phyloP scores from a whole-genome alignment of 2,113 vertebrate species.

The Anoplopoma fimbria region DNA sequence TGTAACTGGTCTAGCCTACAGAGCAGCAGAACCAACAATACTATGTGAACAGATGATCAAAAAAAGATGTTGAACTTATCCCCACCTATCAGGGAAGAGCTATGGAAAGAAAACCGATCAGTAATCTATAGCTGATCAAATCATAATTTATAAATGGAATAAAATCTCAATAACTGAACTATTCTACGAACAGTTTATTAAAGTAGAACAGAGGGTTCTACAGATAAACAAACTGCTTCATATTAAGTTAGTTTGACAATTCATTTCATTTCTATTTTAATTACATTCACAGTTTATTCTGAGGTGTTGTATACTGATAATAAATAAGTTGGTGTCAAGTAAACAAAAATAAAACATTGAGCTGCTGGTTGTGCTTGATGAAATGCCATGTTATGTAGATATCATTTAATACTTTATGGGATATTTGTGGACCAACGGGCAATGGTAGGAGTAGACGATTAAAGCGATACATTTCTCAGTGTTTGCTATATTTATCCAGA shows the following conservation, averaged over 20 bases:
- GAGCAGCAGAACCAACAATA: neutral
- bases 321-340: neutral
- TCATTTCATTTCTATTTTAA: neutral
- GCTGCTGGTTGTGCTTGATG: too few species aligned
- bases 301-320: neutral
- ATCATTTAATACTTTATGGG: neutral
- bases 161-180: neutral
- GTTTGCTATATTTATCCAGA: neutral
- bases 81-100: neutral
- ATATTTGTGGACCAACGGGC: too few species aligned
- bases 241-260: neutral
- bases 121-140: neutral
- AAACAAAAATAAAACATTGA: neutral
- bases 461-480: neutral
- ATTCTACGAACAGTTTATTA: neutral
- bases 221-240: neutral
- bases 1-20: constrained; percentile 85
- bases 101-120: neutral
- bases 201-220: neutral
- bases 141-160: neutral
- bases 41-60: too few species aligned
- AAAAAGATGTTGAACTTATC: neutral
- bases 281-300: neutral
- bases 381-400: neutral
- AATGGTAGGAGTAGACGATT: neutral